Percentiles rank a stretch among this genome's conserved stretches.
Evolutionary conservation across 2,113 vertebrate genomes (phyloP).

Genomic region (Hippocampus mohnikei): DNA sequence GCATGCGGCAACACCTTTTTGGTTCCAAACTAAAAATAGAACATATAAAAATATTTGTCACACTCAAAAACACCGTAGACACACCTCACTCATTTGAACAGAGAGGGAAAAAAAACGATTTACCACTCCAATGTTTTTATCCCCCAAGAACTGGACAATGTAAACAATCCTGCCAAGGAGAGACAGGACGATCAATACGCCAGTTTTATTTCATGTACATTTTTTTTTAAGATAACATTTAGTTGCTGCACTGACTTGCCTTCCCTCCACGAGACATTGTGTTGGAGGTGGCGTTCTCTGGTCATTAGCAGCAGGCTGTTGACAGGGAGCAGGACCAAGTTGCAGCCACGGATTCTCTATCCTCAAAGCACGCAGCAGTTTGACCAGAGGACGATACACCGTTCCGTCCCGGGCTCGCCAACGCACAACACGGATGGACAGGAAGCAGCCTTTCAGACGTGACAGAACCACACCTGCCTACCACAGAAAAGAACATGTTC

Average conservation of each 20-base stretch:
- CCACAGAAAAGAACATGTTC: not conserved
- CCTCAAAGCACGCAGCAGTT: slow-evolving; percentile 68
- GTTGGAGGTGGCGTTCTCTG: slow-evolving; percentile 18
- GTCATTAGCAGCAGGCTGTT: slow-evolving; percentile 40
- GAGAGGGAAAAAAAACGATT: slow-evolving; percentile 23
- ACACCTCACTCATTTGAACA: not conserved
- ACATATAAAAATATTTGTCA: not conserved
- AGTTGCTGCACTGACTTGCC: slow-evolving; percentile 34
- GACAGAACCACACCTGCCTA: slow-evolving; percentile 73
- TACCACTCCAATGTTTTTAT: slow-evolving; percentile 73
- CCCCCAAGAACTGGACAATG: slow-evolving; percentile 72
- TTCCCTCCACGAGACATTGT: slow-evolving; percentile 60
- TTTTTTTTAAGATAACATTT: not conserved
- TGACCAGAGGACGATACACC: slow-evolving; percentile 69
- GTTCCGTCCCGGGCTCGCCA: slow-evolving; percentile 65
- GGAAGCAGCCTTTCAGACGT: slow-evolving; percentile 65
- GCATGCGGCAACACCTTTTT: slow-evolving; percentile 76
- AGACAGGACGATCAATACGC: slow-evolving; percentile 10
- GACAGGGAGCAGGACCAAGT: slow-evolving; percentile 20
- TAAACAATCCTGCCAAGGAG: slow-evolving; percentile 71
- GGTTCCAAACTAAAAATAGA: slow-evolving; percentile 68
- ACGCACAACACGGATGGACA: slow-evolving; percentile 66
- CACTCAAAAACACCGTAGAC: not conserved
- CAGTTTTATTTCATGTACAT: not conserved
- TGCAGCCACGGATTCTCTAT: slow-evolving; percentile 71